Evolutionary conservation across 2,797 vertebrate genomes (phyloP).

Genomic region (Cynodonichthys magdalenae): DNA sequence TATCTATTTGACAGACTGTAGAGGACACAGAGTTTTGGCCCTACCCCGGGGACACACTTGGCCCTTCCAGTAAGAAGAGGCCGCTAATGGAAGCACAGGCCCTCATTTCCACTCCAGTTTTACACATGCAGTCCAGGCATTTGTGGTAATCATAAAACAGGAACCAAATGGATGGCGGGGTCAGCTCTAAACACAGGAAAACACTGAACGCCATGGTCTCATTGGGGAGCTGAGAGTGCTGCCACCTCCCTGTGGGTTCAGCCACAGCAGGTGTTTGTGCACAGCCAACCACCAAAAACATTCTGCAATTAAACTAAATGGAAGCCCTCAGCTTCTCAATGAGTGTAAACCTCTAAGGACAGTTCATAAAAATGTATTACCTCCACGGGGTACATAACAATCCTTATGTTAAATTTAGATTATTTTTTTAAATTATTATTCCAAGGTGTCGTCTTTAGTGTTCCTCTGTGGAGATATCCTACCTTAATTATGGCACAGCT

Average conservation of each 20-base stretch:
- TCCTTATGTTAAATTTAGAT: slow-evolving; percentile 75
- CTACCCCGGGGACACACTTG: slow-evolving; percentile 86
- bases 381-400: slow-evolving; percentile 78
- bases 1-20: slow-evolving; percentile 60
- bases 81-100: slow-evolving; percentile 91
- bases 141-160: slow-evolving; percentile 85
- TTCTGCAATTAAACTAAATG: slow-evolving; percentile 49
- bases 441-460: slow-evolving; percentile 54
- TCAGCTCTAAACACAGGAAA: slow-evolving; percentile 44
- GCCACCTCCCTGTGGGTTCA: slow-evolving; percentile 74
- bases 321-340: slow-evolving; percentile 59
- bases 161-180: slow-evolving; percentile 85
- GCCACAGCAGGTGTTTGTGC: slow-evolving; percentile 75
- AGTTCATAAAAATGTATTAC: slow-evolving; percentile 89
- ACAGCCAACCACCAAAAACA: slow-evolving; percentile 78
- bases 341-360: slow-evolving; percentile 86
- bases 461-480: slow-evolving; percentile 58
- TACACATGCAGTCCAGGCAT: slow-evolving; percentile 88
- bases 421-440: neutral
- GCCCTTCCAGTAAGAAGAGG: slow-evolving; percentile 87
- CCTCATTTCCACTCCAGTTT: slow-evolving; percentile 72
- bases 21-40: slow-evolving; percentile 64
- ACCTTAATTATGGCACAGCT: slow-evolving; percentile 54
- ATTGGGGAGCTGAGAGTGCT: slow-evolving; percentile 82
- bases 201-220: slow-evolving; percentile 45